Base-by-base conservation (phyloP, 2,888 invertebrate genomes). In the Laothoe populi region DNA sequence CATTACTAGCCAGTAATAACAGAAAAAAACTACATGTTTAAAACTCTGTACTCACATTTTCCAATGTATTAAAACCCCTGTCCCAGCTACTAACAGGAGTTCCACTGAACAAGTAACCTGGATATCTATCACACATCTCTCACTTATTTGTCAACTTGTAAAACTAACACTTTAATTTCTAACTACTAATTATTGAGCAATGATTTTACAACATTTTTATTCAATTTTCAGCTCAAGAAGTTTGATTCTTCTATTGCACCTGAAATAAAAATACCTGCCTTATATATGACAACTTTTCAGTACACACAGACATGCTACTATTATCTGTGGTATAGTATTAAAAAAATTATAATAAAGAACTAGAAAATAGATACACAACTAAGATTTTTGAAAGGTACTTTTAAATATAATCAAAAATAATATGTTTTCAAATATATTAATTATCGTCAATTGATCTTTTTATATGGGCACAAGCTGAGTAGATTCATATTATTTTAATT, bases 1-100 rank as follows among this genome's bases (percentile, higher is more conserved):
- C n/a, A n/a, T n/a, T n/a, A n/a, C n/a, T n/a, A n/a, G n/a, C n/a
- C n/a, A n/a, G n/a, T n/a, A n/a, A n/a, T n/a, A n/a, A n/a, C n/a
- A n/a, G n/a, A n/a, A n/a, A n/a, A n/a, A n/a, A n/a, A n/a, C n/a
- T n/a, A n/a, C 10, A n/a, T 7, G 19, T 57, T 63, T 46, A 57
- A 60, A 49, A 7, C 16, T 5, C 48, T 45, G 23, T 76, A 91
- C 92, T 92, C 64, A 92, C 92, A 87, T 92, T 92, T 77, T 92
- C 92, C 79, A 92, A 70, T 26, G 87, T 81, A 75, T 87, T 87
- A 74, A 85, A 91, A 69, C 90, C 79, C 80, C 91, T 83, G 79
- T 92, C 92, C 92, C 92, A 92, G 78, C 92, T 91, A 72, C 90
- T 91, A 81, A 91, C 90, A 68, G 92, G 92, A 72, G 91, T 90